Evolutionary conservation across 2,797 vertebrate species (phyloP).

Genomic region (Gymnopithys bicolor): DNA sequence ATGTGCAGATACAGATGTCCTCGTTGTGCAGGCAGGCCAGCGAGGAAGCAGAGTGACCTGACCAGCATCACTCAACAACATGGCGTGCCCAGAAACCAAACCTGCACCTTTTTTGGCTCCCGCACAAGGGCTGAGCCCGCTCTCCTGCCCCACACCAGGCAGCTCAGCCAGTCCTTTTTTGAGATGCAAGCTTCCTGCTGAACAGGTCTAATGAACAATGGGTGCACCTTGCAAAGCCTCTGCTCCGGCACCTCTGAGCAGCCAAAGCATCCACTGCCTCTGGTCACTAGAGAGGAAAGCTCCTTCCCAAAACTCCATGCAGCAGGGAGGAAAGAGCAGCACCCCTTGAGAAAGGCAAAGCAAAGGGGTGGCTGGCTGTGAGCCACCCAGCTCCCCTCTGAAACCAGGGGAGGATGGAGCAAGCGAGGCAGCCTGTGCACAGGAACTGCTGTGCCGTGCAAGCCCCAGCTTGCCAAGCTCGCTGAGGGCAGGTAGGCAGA

Average conservation of each 20-base stretch:
- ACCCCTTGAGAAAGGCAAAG: not conserved
- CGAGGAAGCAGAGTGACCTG: not conserved
- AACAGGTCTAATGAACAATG: not conserved
- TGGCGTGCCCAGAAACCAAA: not conserved
- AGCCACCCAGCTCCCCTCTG: not conserved
- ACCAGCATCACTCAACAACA: not conserved
- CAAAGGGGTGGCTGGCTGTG: fast-evolving
- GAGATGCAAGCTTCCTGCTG: not conserved
- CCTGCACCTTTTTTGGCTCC: not conserved
- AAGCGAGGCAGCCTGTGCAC: fast-evolving
- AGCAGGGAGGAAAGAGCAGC: not conserved
- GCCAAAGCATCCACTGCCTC: not conserved
- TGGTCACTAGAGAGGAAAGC: not conserved
- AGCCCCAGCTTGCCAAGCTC: not conserved
- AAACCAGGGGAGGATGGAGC: not conserved
- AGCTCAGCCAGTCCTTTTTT: not conserved
- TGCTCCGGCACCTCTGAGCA: not conserved
- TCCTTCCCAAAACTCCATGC: not conserved
- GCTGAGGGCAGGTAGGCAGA: constrained; percentile 29
- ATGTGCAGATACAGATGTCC: not conserved
- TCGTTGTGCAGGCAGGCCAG: not conserved
- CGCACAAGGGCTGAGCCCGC: not conserved
- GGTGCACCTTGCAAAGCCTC: not conserved
- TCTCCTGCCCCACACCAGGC: not conserved
- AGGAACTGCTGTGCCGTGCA: not conserved